Evolutionary conservation across 2,797 vertebrate genomes (phyloP).

Genomic region (Channallabes apus): DNA sequence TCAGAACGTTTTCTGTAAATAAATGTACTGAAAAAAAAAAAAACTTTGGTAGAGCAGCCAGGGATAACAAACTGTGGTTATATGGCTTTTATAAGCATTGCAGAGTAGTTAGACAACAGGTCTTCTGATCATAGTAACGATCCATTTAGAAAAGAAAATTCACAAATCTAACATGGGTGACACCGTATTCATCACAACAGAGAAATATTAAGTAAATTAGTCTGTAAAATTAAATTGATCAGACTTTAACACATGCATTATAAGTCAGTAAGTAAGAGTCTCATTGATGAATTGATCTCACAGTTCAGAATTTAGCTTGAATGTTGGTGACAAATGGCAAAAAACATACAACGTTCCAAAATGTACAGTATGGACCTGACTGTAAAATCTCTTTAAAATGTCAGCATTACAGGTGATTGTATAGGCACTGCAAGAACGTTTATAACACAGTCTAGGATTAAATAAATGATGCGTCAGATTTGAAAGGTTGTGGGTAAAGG

Average conservation of each 20-base stretch:
- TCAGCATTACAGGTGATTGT: neutral
- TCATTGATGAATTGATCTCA: neutral
- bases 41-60: neutral
- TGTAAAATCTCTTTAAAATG: neutral
- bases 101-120: neutral
- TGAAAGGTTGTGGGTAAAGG: neutral
- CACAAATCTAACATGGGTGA: neutral
- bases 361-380: neutral
- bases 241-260: neutral
- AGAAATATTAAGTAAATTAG: neutral
- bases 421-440: neutral
- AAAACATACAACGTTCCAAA: no score
- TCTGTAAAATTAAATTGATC: neutral
- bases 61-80: neutral
- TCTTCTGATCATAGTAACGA: neutral
- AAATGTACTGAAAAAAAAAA: slow-evolving; percentile 13
- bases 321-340: neutral
- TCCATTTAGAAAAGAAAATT: neutral
- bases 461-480: neutral
- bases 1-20: slow-evolving; percentile 1
- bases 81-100: neutral
- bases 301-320: neutral
- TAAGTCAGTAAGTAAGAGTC: no score
- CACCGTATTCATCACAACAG: neutral
- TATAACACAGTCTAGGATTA: neutral